A percentile compares a stretch with the other conserved stretches of the same genome.
phyloP scores from a whole-genome alignment of 2,113 vertebrate genomes.

The Gallinago undulata region DNA sequence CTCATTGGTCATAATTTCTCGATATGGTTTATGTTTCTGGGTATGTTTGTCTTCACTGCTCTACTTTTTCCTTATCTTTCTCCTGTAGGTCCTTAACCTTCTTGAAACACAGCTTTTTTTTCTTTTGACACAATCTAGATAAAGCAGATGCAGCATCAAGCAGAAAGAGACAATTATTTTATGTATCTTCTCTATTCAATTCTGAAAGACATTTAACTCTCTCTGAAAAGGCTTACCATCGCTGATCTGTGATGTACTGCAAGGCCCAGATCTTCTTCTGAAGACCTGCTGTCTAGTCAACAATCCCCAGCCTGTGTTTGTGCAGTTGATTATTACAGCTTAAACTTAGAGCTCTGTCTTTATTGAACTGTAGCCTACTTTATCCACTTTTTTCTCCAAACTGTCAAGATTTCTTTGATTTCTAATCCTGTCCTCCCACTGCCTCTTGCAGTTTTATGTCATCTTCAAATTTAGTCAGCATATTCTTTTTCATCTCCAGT shows the following conservation, averaged over 20 bases:
- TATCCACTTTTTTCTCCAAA: neutral
- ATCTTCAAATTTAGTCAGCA: neutral
- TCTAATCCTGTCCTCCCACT: conserved; percentile 16
- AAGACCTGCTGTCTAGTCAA: neutral
- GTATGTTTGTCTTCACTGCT: neutral
- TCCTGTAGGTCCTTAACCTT: neutral
- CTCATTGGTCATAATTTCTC: neutral
- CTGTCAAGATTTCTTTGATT: conserved; percentile 1
- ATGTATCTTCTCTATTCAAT: neutral
- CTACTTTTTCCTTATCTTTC: neutral
- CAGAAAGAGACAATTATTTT: neutral
- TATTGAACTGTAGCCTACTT: neutral
- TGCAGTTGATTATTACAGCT: neutral
- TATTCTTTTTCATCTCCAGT: neutral
- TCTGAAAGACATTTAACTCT: neutral
- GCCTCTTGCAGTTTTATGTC: neutral
- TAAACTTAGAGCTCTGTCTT: neutral
- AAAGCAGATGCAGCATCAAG: neutral
- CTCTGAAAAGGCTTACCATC: neutral
- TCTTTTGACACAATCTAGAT: neutral
- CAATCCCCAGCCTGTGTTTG: neutral
- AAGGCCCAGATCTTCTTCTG: neutral
- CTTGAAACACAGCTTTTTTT: neutral
- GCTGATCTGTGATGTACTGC: neutral
- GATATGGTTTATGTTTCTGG: neutral